Conservation (phyloP, 2,888 invertebrate species). For the Leptogaster cylindrica region DNA sequence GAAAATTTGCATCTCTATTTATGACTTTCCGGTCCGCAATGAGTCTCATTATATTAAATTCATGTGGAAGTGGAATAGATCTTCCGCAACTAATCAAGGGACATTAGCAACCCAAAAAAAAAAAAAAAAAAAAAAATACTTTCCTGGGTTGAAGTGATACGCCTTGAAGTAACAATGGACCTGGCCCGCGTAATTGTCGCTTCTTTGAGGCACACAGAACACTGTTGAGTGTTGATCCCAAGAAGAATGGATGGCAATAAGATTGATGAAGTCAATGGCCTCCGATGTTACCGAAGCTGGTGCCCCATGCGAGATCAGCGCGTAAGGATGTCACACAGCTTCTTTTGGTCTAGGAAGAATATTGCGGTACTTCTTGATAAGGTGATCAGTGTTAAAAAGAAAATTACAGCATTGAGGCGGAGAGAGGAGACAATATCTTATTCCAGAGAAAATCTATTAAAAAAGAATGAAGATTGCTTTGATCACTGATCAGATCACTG, state of each 20-base stretch:
- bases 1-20: conserved; percentile 1
- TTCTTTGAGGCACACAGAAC: not conserved
- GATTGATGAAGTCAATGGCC: conserved; percentile 15
- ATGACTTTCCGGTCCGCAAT: not conserved
- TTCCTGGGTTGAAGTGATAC: not conserved
- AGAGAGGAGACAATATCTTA: not conserved
- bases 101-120: no score
- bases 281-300: not conserved
- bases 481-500: not conserved
- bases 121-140: not conserved
- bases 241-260: not conserved
- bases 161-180: not conserved
- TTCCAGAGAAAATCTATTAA: not conserved
- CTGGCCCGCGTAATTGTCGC: no score
- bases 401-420: not conserved
- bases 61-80: conserved; percentile 14
- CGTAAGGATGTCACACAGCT: conserved; percentile 13
- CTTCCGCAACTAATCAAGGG: conserved; percentile 18
- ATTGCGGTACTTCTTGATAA: conserved; percentile 24
- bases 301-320: not conserved
- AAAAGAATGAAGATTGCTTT: conserved; percentile 3
- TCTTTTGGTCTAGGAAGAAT: not conserved
- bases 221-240: no score
- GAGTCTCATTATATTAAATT: not conserved
- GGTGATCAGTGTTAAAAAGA: not conserved